Base-by-base conservation (phyloP, 2,888 invertebrate genomes). In the Camponotus fellah region DNA sequence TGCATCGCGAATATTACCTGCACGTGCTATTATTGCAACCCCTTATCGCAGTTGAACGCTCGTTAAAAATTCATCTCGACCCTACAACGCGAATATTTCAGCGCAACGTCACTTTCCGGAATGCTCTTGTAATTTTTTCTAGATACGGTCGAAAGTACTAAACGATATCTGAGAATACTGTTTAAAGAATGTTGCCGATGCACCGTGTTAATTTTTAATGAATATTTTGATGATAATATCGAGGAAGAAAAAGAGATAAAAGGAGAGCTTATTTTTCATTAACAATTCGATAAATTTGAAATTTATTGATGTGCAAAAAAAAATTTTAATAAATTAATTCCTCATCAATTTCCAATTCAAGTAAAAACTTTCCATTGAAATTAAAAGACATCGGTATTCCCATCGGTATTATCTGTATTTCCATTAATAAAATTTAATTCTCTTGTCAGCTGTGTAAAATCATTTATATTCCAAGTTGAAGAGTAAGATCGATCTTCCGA, bases 1-100 rank as follows among this genome's bases (percentile, higher is more conserved):
- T 76, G 66, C 66, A 66, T 76, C 65, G 49, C 66, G 21, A 53
- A 76, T 76, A 76, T 76, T 76, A 76, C 76, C 37, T 66, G 76
- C 64, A 72, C 72, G 72, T 17, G 40, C 58, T 26, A 62, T 43
- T 76, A 76, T 40, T 32, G 26, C 53, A 66, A 53, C 17, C 53
- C 66, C 21, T 76, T 76, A 76, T 76, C 53, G 49, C 37, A 37
- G 17, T 21, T 66, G 76, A 37, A 66, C 53, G 66, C 66, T 76
- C 66, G 76, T 76, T 76, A 76, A 66, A 66, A 76, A 76, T 66
- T 76, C 65, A 49, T 66, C 53, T 53, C 37, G 26, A 66, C 37
- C 40, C 53, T 53, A 37, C 37, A 40, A 53, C 10, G 62, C 21
- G 43, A 34, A 76, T 65, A 65, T 49, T 75, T 21, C 8, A 37